Conservation (phyloP, 2,113 vertebrate genomes). For the Podarcis cretensis region DNA sequence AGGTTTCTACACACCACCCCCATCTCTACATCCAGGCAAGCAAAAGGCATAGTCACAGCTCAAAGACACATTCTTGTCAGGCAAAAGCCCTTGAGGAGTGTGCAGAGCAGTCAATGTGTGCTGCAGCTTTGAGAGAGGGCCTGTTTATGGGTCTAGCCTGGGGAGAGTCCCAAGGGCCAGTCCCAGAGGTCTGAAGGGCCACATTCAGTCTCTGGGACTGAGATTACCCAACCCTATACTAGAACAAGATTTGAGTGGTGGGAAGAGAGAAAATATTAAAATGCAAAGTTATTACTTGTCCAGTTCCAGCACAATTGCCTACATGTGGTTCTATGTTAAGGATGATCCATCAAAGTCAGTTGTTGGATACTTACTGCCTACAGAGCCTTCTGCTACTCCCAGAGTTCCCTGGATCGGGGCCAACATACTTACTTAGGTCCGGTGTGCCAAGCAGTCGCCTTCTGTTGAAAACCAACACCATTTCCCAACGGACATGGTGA, state of each 20-base stretch:
- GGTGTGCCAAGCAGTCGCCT: background rate
- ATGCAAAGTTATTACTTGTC: background rate
- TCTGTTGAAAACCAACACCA: background rate
- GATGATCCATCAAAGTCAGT: background rate
- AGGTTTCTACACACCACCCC: no score
- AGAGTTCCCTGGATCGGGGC: background rate
- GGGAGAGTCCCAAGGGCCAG: no score
- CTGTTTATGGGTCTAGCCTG: no score
- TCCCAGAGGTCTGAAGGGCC: no score
- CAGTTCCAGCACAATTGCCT: background rate
- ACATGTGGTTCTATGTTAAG: background rate
- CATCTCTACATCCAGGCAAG: no score
- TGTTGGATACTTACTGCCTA: background rate
- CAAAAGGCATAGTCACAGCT: no score
- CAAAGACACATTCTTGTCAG: no score
- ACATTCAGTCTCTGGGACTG: no score
- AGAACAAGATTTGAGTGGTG: background rate
- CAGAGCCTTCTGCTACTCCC: background rate
- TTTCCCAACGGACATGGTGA: rapidly evolving
- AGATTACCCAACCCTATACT: background rate
- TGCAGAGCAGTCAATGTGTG: no score
- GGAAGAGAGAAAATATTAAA: background rate
- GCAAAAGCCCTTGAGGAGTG: no score
- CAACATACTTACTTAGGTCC: background rate
- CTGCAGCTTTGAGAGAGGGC: no score